These are phyloP conservation scores for Philopedon plagiatum DNA, from an alignment of 2,888 invertebrate species.

Conservation along the genomic window DNA sequence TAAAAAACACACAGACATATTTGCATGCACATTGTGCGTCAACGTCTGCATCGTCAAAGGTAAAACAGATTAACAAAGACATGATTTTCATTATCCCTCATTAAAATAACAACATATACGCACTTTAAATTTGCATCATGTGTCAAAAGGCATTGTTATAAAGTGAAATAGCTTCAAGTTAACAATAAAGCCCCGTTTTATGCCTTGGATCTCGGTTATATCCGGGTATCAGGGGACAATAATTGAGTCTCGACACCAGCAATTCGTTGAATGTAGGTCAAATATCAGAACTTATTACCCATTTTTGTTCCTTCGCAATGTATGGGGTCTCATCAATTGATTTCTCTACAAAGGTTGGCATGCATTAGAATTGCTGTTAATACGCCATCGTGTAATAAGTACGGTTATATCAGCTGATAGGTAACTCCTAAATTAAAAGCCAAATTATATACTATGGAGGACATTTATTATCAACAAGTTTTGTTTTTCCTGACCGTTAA, in stretches of 20 bases:
- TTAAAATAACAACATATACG: background rate
- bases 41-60: too few relatives aligned
- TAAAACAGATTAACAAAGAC: background rate
- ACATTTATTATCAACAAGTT: too few relatives aligned
- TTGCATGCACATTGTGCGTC: too few relatives aligned
- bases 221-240: conserved; percentile 5
- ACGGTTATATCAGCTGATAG: too few relatives aligned
- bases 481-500: too few relatives aligned
- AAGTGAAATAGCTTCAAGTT: conserved; percentile 4
- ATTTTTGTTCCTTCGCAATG: background rate
- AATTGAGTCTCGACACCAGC: background rate
- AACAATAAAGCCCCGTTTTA: conserved; percentile 8
- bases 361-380: too few relatives aligned
- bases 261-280: background rate
- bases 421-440: too few relatives aligned
- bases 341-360: too few relatives aligned
- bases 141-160: background rate
- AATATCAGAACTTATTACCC: background rate
- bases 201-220: background rate
- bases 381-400: too few relatives aligned
- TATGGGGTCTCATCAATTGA: too few relatives aligned
- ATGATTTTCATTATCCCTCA: background rate
- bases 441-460: too few relatives aligned
- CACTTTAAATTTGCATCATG: background rate
- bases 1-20: too few relatives aligned